A percentile compares a stretch with the other conserved stretches of the same genome.
phyloP scores from a whole-genome alignment of 2,888 invertebrate genomes.

The Lysandra coridon region DNA sequence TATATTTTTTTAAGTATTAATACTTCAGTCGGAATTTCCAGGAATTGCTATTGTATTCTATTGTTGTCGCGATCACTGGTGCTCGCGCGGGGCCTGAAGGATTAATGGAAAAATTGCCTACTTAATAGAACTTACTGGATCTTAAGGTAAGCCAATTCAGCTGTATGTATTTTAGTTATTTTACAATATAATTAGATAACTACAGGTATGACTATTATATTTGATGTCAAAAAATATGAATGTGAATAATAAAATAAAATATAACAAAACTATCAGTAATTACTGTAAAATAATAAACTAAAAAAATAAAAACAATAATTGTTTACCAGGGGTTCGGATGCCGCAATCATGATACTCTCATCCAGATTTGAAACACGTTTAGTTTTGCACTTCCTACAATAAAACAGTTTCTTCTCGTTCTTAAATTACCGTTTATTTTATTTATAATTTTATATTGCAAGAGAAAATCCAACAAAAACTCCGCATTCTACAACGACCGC shows the following conservation, averaged over 20 bases:
- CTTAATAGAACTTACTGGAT: too few relatives aligned
- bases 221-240: background rate
- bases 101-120: too few relatives aligned
- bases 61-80: too few relatives aligned
- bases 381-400: constrained; percentile 12
- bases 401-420: constrained; percentile 7
- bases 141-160: too few relatives aligned
- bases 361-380: constrained; percentile 88
- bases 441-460: background rate
- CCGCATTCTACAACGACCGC: background rate
- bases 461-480: background rate
- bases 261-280: background rate
- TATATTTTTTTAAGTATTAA: too few relatives aligned
- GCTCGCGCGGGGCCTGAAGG: too few relatives aligned
- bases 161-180: too few relatives aligned
- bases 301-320: constrained; percentile 38
- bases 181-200: constrained; percentile 26
- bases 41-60: too few relatives aligned
- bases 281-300: constrained; percentile 32
- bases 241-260: background rate
- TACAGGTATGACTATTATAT: background rate
- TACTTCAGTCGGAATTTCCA: too few relatives aligned
- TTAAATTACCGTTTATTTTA: constrained; percentile 1
- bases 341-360: constrained; percentile 94
- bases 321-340: constrained; percentile 92